Evolutionary conservation across 2,113 vertebrate genomes (phyloP).

Genomic region (Neodon shergylaensis): DNA sequence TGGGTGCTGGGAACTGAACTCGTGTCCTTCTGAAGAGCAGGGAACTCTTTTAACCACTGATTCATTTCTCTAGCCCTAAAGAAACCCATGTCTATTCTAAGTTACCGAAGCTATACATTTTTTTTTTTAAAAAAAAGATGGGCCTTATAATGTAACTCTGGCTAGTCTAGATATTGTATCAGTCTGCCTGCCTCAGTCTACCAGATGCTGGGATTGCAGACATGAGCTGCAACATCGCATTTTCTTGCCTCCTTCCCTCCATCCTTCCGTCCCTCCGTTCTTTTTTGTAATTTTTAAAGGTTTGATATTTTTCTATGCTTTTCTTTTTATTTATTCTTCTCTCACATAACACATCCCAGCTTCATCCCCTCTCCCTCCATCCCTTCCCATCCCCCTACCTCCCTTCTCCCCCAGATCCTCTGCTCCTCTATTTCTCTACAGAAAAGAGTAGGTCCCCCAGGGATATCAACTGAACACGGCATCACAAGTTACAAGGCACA

Average conservation of each 20-base stretch:
- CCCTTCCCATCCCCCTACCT: background rate
- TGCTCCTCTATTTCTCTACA: background rate
- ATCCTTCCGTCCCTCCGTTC: fast-evolving
- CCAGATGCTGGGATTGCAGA: background rate
- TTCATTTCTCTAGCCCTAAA: background rate
- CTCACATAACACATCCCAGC: background rate
- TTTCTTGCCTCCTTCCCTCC: no score
- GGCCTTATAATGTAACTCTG: background rate
- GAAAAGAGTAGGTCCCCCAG: background rate
- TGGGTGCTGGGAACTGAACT: background rate
- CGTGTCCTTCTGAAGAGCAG: background rate
- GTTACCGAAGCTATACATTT: background rate
- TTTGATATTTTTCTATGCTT: background rate
- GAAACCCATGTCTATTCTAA: background rate
- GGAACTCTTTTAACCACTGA: background rate
- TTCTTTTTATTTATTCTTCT: background rate
- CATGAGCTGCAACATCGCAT: background rate
- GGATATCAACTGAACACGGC: background rate
- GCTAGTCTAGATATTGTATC: background rate
- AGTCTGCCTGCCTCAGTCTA: background rate
- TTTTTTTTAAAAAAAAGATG: background rate
- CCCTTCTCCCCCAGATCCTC: background rate
- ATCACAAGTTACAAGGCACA: background rate
- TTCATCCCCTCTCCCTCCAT: background rate
- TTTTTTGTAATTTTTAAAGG: background rate